phyloP scores from a whole-genome alignment of 2,888 invertebrate species.

The Hypena proboscidalis region DNA sequence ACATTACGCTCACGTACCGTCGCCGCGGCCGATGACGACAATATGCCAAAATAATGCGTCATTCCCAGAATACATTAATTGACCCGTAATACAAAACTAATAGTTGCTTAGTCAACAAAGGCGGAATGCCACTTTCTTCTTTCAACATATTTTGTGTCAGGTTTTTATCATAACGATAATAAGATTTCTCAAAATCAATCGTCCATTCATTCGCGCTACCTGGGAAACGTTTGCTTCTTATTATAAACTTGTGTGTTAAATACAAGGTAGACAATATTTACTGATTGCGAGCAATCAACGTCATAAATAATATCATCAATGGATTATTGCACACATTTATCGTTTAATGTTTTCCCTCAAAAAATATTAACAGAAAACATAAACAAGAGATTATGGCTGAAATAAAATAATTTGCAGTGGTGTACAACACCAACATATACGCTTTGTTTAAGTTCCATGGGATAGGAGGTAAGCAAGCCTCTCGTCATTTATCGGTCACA shows the following conservation, averaged over 20 bases:
- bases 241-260: constrained; percentile 25
- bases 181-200: neutral
- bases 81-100: constrained; percentile 47
- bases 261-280: too few species aligned
- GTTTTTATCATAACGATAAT: constrained; percentile 6
- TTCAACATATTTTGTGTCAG: constrained; percentile 13
- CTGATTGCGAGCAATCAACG: constrained; percentile 58
- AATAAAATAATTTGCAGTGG: constrained; percentile 60
- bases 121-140: constrained; percentile 31
- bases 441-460: too few species aligned
- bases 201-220: too few species aligned
- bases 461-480: too few species aligned
- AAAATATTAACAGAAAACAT: constrained; percentile 76
- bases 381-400: constrained; percentile 71
- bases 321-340: constrained; percentile 79
- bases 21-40: constrained; percentile 36
- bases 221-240: constrained; percentile 17
- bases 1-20: constrained; percentile 68
- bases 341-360: constrained; percentile 69
- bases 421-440: too few species aligned
- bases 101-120: constrained; percentile 44
- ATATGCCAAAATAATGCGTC: constrained; percentile 64
- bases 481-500: too few species aligned
- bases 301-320: constrained; percentile 79
- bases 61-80: constrained; percentile 62